Evolutionary conservation across 2,797 vertebrate species (phyloP).

Genomic region (Micrastur ruficollis): DNA sequence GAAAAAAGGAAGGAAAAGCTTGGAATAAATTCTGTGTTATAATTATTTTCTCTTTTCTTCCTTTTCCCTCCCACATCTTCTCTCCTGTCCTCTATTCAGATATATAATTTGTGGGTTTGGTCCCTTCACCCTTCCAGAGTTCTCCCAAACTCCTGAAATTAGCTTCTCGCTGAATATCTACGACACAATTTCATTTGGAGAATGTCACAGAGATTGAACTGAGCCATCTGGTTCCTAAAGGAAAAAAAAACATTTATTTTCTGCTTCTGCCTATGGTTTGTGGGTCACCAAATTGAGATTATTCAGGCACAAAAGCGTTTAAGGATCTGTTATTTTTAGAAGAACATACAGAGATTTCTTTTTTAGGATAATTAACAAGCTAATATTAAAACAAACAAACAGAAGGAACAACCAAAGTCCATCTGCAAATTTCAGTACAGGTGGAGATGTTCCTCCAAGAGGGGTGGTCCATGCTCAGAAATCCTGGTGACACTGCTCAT

Average conservation of each 20-base stretch:
- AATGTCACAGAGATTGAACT: slow-evolving; percentile 17
- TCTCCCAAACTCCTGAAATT: background rate
- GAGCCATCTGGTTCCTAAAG: slow-evolving; percentile 28
- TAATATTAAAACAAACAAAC: slow-evolving; percentile 35
- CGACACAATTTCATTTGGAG: background rate
- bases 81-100: background rate
- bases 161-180: background rate
- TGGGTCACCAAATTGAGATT: slow-evolving; percentile 34
- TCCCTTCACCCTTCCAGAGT: background rate
- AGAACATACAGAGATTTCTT: background rate
- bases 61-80: background rate
- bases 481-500: background rate
- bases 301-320: slow-evolving; percentile 16
- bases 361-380: slow-evolving; percentile 1
- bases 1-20: background rate
- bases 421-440: background rate
- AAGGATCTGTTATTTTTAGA: slow-evolving; percentile 31
- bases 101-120: background rate
- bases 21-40: background rate
- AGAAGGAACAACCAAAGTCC: background rate
- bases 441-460: background rate
- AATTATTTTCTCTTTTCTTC: background rate
- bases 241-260: slow-evolving; percentile 30
- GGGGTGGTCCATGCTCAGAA: background rate
- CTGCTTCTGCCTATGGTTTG: background rate